Evolutionary conservation across 1,140 invertebrate genomes (phyloP), one percentile per base, ranked within the genome.

Genomic region (Drosophila eugracilis): DNA sequence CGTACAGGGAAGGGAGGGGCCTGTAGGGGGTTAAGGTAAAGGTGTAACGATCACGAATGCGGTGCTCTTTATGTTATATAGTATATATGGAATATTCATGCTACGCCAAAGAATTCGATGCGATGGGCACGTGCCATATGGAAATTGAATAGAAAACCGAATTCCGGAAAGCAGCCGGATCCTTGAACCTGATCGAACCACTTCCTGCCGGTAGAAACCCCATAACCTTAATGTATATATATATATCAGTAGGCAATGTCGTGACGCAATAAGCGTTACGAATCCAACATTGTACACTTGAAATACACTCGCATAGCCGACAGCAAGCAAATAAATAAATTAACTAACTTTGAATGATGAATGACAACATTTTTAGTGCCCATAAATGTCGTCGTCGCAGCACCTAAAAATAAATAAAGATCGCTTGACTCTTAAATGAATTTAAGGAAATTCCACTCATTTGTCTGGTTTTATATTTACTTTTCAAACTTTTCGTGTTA

Each of bases 1-100:
- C 26, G 12, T 9, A n/a, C n/a, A n/a, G n/a, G n/a, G n/a, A n/a
- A n/a, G n/a, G n/a, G n/a, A n/a, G 26, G 37, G 17, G 12, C 1
- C 3, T 10, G 37, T 32, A 5, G 42, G 19, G 45, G 15, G 21
- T 15, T 9, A 34, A 26, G 53, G 63, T 5, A 47, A 47, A 85
- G 81, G 80, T 86, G 67, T 63, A 69, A 60, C 49, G 44, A 66
- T 48, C 78, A 73, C 62, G 65, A 76, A 76, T 45, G 34, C 57
- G 49, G 5, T 75, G 53, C 52, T 58, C 52, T 28, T 12, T 12
- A 55, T 10, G 19, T n/a, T 14, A 26, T 26, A 44, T 22, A 9
- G n/a, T 32, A 32, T 44, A 5, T 5, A 9, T 63, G 41, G 28
- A 19, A 49, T 70, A 39, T 45, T 53, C 60, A 62, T 72, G 52